Evolutionary conservation across 2,113 vertebrate species (phyloP), one percentile per base, ranked within the genome.

Genomic region (Recurvirostra avosetta): DNA sequence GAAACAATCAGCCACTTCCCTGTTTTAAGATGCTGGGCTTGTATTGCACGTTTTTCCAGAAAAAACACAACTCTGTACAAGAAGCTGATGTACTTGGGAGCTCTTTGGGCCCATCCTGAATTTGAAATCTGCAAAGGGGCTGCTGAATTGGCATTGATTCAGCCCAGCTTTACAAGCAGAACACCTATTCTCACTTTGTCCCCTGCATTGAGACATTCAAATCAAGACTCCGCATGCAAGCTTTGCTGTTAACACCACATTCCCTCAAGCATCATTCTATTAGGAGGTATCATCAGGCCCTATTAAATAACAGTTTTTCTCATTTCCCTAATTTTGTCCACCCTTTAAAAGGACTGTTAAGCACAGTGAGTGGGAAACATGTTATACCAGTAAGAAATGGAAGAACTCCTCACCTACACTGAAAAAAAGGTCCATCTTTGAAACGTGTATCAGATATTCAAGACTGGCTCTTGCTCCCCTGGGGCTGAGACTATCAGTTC

Each of bases 41-140:
- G 7, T 29, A 67, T 7, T 0, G 0, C 27, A 58, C 1, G 0
- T 26, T 75, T 52, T 27, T 49, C 17, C 43, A 56, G 26, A 73
- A 21, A 26, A 83, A 50, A 45, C 2, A 3, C 1, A 2, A 45
- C 15, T 34, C 36, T 12, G 1, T 14, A 16, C 8, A 81, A 68
- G 52, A 15, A 9, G 5, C 32, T 59, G 21, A 8, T 38, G 11
- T n/a, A 78, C n/a, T 19, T 74, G 15, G 15, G 17, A 80, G 27
- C 10, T 43, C 21, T 27, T 19, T 56, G 12, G 25, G 23, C 21
- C 53, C 52, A 79, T 43, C 62, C 27, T 20, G 8, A 73, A 27
- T 36, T 11, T 43, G 8, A 41, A 47, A 26, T 40, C 58, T 49
- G 21, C 40, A 34, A 26, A 52, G 12, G 45, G 19, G 34, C 36